Base-by-base conservation (phyloP, 1,140 invertebrate species). In the Conopomorpha cramerella region DNA sequence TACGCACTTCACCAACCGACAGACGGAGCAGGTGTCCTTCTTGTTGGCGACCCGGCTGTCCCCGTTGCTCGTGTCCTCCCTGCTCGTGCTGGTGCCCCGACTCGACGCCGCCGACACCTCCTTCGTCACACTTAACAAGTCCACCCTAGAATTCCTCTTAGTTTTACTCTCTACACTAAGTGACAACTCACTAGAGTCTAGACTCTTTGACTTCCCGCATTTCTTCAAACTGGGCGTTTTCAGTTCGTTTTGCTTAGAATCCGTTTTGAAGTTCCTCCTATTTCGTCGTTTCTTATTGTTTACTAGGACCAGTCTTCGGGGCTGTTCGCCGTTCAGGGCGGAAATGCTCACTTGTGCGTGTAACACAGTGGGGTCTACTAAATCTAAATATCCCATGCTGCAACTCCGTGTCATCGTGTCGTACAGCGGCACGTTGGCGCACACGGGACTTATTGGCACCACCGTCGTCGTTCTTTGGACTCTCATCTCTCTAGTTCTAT, bases 321-420 rank as follows among this genome's bases (percentile, higher is more conserved):
- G 88, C 1, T 85, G 84, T 38, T 90, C 87, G 42, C 86, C 87
- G n/a, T n/a, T n/a, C 7, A 90, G 57, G 47, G 88, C 84, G 1
- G 81, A 80, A 8, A 89, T 37, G 1, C 87, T 85, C n/a, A 88
- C 84, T 39, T 88, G 86, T 13, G 85, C 86, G 8, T 87, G 86
- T n/a, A n/a, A n/a, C n/a, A n/a, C n/a, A n/a, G n/a, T n/a, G n/a
- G n/a, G n/a, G 46, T 91, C 89, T 0, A 92, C 87, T 27, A 89
- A 78, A 47, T 92, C 90, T 36, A 93, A 71, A 49, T 92, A 92
- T 1, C 90, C 90, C 1, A 92, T 90, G 56, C 89, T 92, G 55
- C 90, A 92, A 49, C 90, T 92, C 8, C 90, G 77, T 1, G 89
- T 86, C 60, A 91, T 91, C 0, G 87, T 84, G 40, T 89, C 87